Evolutionary conservation across 2,888 invertebrate species (phyloP).

Genomic region (Platycheirus rosarum): DNA sequence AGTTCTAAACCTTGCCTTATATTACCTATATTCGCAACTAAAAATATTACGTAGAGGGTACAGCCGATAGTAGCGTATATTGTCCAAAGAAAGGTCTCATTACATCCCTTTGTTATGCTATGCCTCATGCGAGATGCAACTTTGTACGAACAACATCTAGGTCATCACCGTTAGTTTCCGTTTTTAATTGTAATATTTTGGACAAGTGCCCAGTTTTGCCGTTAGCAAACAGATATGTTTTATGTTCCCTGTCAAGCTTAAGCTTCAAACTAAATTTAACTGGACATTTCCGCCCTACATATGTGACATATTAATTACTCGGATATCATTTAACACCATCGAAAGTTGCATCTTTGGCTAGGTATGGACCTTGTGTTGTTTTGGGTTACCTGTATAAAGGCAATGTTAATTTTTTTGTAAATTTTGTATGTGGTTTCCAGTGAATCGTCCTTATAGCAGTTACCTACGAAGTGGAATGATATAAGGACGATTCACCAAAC

Average conservation of each 20-base stretch:
- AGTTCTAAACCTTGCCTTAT: too few relatives aligned
- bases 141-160: neutral
- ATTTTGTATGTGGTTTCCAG: conserved; percentile 28
- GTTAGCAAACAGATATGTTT: conserved; percentile 22
- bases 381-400: conserved; percentile 17
- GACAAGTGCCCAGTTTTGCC: conserved; percentile 10
- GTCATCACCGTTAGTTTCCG: neutral
- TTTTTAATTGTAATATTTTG: conserved; percentile 9
- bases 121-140: too few relatives aligned
- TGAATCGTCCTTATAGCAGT: neutral
- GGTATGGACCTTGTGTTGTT: neutral
- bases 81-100: too few relatives aligned
- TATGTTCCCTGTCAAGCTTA: conserved; percentile 28
- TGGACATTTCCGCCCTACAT: conserved; percentile 53
- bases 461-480: conserved; percentile 18
- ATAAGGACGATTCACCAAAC: conserved; percentile 4
- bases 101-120: neutral
- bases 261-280: conserved; percentile 51
- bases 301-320: conserved; percentile 71
- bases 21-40: too few relatives aligned
- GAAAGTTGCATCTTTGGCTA: conserved; percentile 65
- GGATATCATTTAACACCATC: conserved; percentile 72
- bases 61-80: too few relatives aligned
- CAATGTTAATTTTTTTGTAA: conserved; percentile 32
- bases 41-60: too few relatives aligned